Percentiles rank a stretch among this genome's conserved stretches.
Evolutionary conservation across 2,113 vertebrate species (phyloP).

Genomic region (Nerophis lumbriciformis): DNA sequence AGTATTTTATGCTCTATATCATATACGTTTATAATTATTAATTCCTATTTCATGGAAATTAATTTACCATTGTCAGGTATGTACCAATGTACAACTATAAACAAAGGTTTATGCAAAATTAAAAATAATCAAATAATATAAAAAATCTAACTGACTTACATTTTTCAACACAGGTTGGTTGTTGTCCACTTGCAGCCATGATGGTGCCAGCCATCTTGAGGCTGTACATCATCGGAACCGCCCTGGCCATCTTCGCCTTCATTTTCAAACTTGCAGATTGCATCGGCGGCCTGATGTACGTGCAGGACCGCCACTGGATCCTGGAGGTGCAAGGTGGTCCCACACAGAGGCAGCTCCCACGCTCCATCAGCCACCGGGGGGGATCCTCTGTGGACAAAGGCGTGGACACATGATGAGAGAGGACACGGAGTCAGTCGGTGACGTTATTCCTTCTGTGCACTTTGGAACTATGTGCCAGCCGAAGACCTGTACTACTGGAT

Average conservation of each 20-base stretch:
- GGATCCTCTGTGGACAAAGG: neutral
- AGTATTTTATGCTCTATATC: too few relatives aligned
- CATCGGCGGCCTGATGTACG: slow-evolving; percentile 52
- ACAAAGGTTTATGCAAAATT: too few relatives aligned
- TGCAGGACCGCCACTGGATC: slow-evolving; percentile 23
- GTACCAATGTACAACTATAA: too few relatives aligned
- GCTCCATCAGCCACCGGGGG: neutral
- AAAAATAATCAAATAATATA: neutral
- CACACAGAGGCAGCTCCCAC: neutral
- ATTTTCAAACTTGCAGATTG: slow-evolving; percentile 37
- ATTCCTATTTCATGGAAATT: too few relatives aligned
- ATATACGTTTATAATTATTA: too few relatives aligned
- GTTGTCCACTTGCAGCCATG: slow-evolving; percentile 28
- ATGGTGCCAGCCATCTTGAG: slow-evolving; percentile 32
- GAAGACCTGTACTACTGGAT: neutral
- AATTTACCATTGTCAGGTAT: too few relatives aligned
- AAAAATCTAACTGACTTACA: neutral
- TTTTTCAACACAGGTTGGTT: slow-evolving; percentile 3
- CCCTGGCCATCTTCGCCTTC: slow-evolving; percentile 29
- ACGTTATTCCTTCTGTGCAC: neutral
- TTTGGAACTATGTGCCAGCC: neutral
- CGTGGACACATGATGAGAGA: slow-evolving; percentile 13
- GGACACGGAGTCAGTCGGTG: neutral
- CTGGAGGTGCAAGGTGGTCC: slow-evolving; percentile 3
- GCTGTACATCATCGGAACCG: slow-evolving; percentile 43